Base-by-base conservation (phyloP, 2,797 vertebrate species). In the Harpagifer antarcticus region DNA sequence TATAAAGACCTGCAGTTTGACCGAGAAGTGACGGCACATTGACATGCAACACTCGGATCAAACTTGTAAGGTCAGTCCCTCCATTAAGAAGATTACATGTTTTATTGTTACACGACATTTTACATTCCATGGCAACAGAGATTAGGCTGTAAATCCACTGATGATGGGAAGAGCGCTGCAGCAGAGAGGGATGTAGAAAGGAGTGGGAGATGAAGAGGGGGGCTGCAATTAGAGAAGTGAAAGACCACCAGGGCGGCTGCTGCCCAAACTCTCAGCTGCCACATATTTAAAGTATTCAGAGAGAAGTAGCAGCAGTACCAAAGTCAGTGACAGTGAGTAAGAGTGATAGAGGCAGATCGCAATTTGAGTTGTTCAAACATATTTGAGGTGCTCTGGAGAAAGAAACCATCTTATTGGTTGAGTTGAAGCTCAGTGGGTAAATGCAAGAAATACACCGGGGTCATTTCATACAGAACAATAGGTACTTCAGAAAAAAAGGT, bases 221-320 rank as follows among this genome's bases (percentile, higher is more conserved):
- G 45, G 54, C 1, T 65, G 76, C 82, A 92, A 92, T 92, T 91
- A 91, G 37, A 71, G 48, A 14, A 82, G 45, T 64, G 66, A 84
- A 75, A 87, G 88, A 91, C 91, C 91, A 91, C 89, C 89, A 55
- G 68, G 71, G 78, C 31, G 31, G 76, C 62, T 81, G 81, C 61
- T 63, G 75, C 15, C 58, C 72, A 68, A 74, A 74, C 44, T 63
- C 68, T 81, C 79, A 74, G 84, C 78, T 82, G 77, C 74, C 71
- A 71, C 42, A 60, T 12, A 67, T 69, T 63, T 43, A 49, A 76
- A 73, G 62, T 42, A 76, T 68, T 45, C 27, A 42, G 17, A 20
- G 19, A 52, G 27, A 74, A 59, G 49, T 4, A 31, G 15, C 47
- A 65, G 37, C 47, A 23, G 56, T 3, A 64, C 33, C 19, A 63